Percentiles rank a stretch among this genome's conserved stretches.
Evolutionary conservation across 2,888 invertebrate species (phyloP).

Genomic region (Ctena decussata): DNA sequence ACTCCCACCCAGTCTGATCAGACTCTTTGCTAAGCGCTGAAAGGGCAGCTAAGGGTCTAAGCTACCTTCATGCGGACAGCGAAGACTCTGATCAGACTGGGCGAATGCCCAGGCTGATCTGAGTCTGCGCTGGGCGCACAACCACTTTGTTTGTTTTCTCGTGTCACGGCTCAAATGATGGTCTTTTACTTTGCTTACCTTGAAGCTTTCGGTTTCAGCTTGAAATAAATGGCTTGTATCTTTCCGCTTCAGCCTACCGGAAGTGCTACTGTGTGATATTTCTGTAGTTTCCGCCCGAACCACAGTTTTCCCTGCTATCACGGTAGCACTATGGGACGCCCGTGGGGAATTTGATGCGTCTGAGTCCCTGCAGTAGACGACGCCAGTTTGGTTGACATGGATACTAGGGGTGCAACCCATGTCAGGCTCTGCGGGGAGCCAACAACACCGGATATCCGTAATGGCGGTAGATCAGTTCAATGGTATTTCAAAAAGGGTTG

Average conservation of each 20-base stretch:
- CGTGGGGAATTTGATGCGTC: conserved; percentile 81
- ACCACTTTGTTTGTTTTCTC: no score
- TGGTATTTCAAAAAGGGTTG: no score
- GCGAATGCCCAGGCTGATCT: no score
- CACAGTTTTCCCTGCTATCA: conserved; percentile 61
- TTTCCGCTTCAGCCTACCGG: conserved; percentile 28
- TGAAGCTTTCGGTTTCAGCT: neutral
- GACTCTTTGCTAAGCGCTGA: no score
- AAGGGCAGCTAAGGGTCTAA: no score
- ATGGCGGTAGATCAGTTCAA: neutral
- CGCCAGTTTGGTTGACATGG: conserved; percentile 84
- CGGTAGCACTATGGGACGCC: conserved; percentile 70
- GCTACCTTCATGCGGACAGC: no score
- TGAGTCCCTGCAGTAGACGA: conserved; percentile 83
- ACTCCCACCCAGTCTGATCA: no score
- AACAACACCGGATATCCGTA: neutral
- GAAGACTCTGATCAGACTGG: no score
- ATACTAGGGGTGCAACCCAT: conserved; percentile 86
- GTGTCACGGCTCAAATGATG: no score
- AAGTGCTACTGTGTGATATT: conserved; percentile 42
- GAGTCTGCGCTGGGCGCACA: no score
- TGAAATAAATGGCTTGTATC: neutral
- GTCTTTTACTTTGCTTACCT: no score
- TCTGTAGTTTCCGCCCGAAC: conserved; percentile 62
- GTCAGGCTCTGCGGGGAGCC: conserved; percentile 14